Base-by-base conservation (phyloP, 2,888 invertebrate species). In the Isoperla grammatica region DNA sequence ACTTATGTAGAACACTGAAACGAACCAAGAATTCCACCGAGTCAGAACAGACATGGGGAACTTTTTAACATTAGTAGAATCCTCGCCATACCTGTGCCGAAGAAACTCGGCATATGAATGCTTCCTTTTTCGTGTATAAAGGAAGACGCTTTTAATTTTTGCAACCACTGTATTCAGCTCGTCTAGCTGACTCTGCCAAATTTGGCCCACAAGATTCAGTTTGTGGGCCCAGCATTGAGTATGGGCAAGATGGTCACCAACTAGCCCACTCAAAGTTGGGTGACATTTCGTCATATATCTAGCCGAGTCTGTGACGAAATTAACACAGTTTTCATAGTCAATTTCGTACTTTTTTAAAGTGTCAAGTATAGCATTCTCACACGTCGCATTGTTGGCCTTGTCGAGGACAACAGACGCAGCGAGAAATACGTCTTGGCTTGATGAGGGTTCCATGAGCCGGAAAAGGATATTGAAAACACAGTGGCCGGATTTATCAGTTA, bases 11-110 rank as follows among this genome's bases (percentile, higher is more conserved):
- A 40, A 20, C 12, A 42, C 58, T 35, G 54, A 45, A 23, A 45
- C 43, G 39, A 61, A 55, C 61, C 61, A 61, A 6, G 46, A 59
- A 15, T 59, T 59, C 61, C 61, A 59, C 20, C 58, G 15, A 6
- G 58, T 59, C 22, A 59, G 19, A 15, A 59, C 61, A 12, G 61
- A 58, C 29, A 29, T 29, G 4, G 46, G 60, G 46, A 60, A 60
- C 43, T 54, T 8, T 6, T 59, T 59, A 19, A 23, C 39, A 39
- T 58, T 58, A 15, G 23, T 11, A 1, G 56, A 45, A 13, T 56
- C 15, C 1, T 19, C 5, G 4, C 35, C 56, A 45, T 56, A 45
- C n/a, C 23, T 56, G 4, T 13, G 2, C 35, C 13, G 23, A 13
- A 5, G 35, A 20, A 49, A 49, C 20, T 49, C 3, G 15, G 35